Base-by-base conservation (phyloP, 2,888 invertebrate species). In the Disparrhopalites patrizii region DNA sequence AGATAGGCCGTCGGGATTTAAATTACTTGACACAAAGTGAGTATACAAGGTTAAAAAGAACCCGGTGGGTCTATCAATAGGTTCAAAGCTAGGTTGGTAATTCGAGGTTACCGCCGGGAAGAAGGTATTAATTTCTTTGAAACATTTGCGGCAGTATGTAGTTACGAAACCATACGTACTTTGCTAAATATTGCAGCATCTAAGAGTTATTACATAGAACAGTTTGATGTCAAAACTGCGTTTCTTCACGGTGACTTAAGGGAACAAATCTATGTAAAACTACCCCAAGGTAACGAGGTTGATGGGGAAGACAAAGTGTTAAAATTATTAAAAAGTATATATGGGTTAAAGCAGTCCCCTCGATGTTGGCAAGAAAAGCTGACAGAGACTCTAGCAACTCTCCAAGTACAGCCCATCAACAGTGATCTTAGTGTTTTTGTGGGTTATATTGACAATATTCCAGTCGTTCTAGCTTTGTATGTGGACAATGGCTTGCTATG, bases 291-390 rank as follows among this genome's bases (percentile, higher is more conserved):
- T 3, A 63, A 20, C 50, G 3, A 5, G 1, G n/a, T 30, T 1
- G 10, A 38, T 20, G 38, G 25, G 10, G 25, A 23, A 1, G 43
- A 52, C 20, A 25, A 13, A 15, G 65, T 61, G 3, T 70, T 69
- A 50, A 56, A 50, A 52, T 58, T 75, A 1, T n/a, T 54, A 3
- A 70, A 69, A 31, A 64, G 65, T 15, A 18, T 76, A 2, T 76
- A 76, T 58, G 73, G 75, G 1, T 63, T 76, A 1, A 76, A 75
- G 47, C 72, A 76, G 65, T 55, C 73, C 1, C 69, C 71, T 3
- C n/a, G 71, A 18, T 67, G 62, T 2, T 76, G 75, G 73, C 67
- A 70, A 27, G 23, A 69, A 15, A 62, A 43, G 10, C 63, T 76
- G 47, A 33, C 10, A 10, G 18, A 56, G 7, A 36, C 62, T 25